Evolutionary conservation across 2,797 vertebrate species (phyloP), one percentile per base, ranked within the genome.

Genomic region (Coregonus sp.): DNA sequence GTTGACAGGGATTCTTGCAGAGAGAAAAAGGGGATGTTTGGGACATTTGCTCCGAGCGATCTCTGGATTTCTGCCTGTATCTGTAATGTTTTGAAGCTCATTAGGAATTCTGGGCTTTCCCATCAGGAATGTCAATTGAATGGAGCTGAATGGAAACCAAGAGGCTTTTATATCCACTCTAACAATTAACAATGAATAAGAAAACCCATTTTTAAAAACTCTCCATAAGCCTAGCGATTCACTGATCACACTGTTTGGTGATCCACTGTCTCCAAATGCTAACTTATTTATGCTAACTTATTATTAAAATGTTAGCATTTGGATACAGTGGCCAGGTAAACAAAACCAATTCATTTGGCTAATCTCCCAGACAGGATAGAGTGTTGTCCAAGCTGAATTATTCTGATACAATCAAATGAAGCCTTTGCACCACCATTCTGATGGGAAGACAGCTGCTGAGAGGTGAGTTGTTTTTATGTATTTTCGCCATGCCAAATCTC

Each of bases 81-180:
- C 84, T 93, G 92, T 93, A 87, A 93, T 93, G 92, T 72, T 91
- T 90, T 91, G 85, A 82, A 80, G 88, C 88, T 91, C 90, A 92
- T 93, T 92, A 89, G 81, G 84, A 92, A 93, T 93, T 92, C 92
- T 88, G 91, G 92, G 91, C 90, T 92, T 86, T 91, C 92, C 90
- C 87, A 66, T 83, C 84, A 87, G 88, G 91, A 93, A 93, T 93
- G 91, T 91, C 89, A 90, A 90, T 86, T 84, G 87, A 89, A 91
- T 87, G 89, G 83, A 88, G 84, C 87, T 86, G 67, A 87, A 67
- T 63, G 77, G 82, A 80, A 83, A 81, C 90, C 89, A 86, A 91
- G 89, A 89, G 88, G 89, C 88, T 85, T 83, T 79, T 92, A 88
- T 91, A 87, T 92, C 68, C 86, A 80, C 77, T 74, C 84, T 78